Conservation (phyloP, 2,888 invertebrate species). For the Peribatodes rhomboidaria region DNA sequence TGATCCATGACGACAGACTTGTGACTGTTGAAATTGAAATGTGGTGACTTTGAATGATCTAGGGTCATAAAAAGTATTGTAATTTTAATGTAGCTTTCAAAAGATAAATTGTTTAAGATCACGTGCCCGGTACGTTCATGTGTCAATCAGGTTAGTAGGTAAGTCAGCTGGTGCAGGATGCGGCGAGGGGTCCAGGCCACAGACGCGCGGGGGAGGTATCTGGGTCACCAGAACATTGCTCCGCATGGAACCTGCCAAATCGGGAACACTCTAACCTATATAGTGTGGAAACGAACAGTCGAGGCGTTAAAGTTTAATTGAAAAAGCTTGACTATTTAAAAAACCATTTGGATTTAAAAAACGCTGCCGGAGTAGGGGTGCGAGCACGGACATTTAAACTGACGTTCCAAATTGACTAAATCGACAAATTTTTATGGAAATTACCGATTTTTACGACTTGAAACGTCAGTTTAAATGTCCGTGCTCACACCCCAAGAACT, state of each 20-base stretch:
- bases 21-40: too few species aligned
- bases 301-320: neutral
- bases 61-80: neutral
- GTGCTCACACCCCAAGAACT: too few species aligned
- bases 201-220: conserved; percentile 56
- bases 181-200: conserved; percentile 47
- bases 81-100: neutral
- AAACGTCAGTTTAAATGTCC: too few species aligned
- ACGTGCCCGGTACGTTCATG: conserved; percentile 26
- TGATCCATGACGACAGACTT: too few species aligned
- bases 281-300: conserved; percentile 17
- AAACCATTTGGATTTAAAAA: too few species aligned
- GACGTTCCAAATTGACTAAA: too few species aligned
- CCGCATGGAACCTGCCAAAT: conserved; percentile 58
- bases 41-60: too few species aligned
- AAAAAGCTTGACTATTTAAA: neutral
- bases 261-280: conserved; percentile 54
- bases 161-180: conserved; percentile 39
- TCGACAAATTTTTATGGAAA: too few species aligned
- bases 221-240: conserved; percentile 74
- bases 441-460: too few species aligned
- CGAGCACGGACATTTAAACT: too few species aligned
- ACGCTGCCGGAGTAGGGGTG: too few species aligned
- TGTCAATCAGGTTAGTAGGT: conserved; percentile 45
- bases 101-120: neutral